Conservation (phyloP, 2,113 vertebrate genomes). For the Podocnemis expansa region DNA sequence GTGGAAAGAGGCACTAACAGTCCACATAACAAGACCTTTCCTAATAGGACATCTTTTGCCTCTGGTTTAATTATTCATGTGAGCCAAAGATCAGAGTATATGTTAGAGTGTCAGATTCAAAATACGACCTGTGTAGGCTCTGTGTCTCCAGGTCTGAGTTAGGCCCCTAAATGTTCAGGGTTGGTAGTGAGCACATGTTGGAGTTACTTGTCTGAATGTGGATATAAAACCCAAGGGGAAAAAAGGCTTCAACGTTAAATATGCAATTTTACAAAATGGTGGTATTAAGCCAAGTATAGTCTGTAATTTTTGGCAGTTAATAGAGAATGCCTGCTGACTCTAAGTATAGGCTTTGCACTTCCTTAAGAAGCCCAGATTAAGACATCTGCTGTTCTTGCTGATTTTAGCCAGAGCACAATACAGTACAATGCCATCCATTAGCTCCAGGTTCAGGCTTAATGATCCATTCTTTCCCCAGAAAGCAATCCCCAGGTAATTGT, state of each 20-base stretch:
- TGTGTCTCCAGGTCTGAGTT: not conserved
- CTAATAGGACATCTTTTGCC: fast-evolving
- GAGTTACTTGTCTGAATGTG: not conserved
- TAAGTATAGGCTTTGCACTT: not conserved
- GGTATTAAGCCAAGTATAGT: not conserved
- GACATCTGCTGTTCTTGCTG: not conserved
- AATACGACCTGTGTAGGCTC: not conserved
- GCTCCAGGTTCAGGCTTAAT: not conserved
- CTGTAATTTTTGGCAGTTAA: not conserved
- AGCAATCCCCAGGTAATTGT: not conserved
- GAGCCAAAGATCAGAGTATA: fast-evolving
- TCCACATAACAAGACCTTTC: not conserved
- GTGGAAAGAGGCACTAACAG: not conserved
- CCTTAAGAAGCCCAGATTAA: not conserved
- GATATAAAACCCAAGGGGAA: not conserved
- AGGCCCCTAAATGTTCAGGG: not conserved
- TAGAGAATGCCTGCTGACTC: not conserved
- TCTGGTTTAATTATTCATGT: not conserved
- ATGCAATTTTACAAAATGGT: not conserved
- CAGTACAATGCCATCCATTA: not conserved
- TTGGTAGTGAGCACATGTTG: not conserved
- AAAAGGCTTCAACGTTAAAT: not conserved
- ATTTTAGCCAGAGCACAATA: not conserved
- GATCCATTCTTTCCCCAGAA: not conserved
- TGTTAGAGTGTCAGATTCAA: not conserved